Base-by-base conservation (phyloP, 2,888 invertebrate species). In the Erebia aethiops region DNA sequence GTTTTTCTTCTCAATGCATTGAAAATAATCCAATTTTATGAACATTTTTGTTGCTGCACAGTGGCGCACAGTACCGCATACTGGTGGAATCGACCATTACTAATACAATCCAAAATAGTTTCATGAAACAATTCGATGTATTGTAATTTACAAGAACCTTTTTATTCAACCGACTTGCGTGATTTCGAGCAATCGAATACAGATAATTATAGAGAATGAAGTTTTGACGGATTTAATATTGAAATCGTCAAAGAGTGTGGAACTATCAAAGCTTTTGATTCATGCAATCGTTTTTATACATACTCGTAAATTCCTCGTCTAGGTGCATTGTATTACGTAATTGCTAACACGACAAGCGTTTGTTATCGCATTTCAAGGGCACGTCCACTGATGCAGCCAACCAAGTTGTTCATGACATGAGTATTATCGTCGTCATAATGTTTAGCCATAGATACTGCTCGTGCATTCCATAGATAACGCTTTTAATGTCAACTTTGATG, bases 361-460 rank as follows among this genome's bases (percentile, higher is more conserved):
- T 75, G 81, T 87, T 91, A 90, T 88, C 88, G 82, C 79, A 78
- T 77, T 82, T 85, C 89, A 90, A 91, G 89, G 90, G 85, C 89
- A 83, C 75, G 73, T 74, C 75, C 74, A 74, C 64, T 51, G 58
- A 71, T 75, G 72, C 72, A 74, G 71, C 75, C 72, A 72, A 72
- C 74, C 70, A 70, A 75, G 76, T 71, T 57, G 84, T 83, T 90
- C 86, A 86, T 86, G 85, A 84, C 83, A 81, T 77, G 82, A 74
- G 75, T 72, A 69, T 74, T 74, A 64, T 62, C 77, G 75, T 69
- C 82, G 80, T 77, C 83, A 81, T 83, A 84, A 83, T 79, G 76
- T 73, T 76, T 67, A 67, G 65, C 75, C 73, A 73, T 75, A 77
- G 77, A 78, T 74, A 77, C 67, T 74, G 70, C 69, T 68, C 70